These are phyloP conservation scores for Mustela nigripes DNA, from an alignment of 2,113 vertebrate genomes.

Conservation along the genomic window DNA sequence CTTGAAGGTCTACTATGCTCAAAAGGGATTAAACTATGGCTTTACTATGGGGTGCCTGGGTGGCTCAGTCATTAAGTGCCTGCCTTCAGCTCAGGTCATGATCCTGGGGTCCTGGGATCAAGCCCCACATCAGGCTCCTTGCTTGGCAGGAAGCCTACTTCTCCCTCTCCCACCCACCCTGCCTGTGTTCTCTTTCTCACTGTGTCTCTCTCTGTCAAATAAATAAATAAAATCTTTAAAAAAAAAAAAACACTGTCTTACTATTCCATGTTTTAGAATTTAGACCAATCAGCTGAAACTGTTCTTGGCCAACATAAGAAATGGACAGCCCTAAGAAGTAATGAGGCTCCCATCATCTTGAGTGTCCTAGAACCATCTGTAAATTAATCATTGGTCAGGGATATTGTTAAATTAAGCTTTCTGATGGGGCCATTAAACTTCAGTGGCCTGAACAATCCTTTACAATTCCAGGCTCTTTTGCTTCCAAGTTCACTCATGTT, in stretches of 20 bases:
- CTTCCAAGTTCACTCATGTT: slow-evolving; percentile 28
- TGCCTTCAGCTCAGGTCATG: too few relatives aligned
- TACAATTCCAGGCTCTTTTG: not conserved
- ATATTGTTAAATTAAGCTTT: slow-evolving; percentile 9
- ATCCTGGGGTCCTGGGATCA: too few relatives aligned
- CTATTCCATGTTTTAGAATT: not conserved
- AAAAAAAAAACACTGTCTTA: not conserved
- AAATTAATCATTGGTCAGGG: not conserved
- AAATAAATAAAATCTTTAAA: too few relatives aligned
- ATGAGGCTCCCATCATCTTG: not conserved
- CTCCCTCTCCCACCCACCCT: too few relatives aligned
- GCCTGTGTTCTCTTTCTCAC: too few relatives aligned
- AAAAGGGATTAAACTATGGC: not conserved
- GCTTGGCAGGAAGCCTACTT: too few relatives aligned
- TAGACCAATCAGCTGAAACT: not conserved
- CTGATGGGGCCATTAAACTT: not conserved
- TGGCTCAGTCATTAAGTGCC: too few relatives aligned
- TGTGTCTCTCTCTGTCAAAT: too few relatives aligned
- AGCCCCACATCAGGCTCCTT: too few relatives aligned
- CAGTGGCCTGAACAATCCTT: not conserved
- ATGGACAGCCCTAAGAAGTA: not conserved
- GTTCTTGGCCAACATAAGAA: not conserved
- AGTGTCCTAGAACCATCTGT: not conserved
- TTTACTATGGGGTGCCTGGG: not conserved
- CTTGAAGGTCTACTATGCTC: not conserved